Evolutionary conservation across 2,797 vertebrate genomes (phyloP).

Genomic region (Luscinia luscinia): DNA sequence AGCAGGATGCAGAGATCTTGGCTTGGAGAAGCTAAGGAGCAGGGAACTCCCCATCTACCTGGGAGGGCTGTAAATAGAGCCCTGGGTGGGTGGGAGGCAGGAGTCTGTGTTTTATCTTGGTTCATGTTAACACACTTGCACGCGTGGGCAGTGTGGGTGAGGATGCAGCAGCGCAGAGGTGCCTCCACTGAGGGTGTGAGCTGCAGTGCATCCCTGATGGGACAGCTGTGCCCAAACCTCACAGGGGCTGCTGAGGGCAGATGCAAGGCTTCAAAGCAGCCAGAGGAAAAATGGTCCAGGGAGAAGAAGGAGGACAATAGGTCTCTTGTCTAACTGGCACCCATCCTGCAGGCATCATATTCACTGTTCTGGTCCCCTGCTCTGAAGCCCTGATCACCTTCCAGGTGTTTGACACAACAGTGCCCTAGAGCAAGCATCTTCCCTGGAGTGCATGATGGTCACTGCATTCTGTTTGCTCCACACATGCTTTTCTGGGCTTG

Average conservation of each 20-base stretch:
- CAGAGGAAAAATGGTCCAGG: background rate
- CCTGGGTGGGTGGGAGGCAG: background rate
- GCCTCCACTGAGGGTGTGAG: fast-evolving
- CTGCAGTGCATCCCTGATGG: background rate
- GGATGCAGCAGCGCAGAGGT: background rate
- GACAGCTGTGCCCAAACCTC: background rate
- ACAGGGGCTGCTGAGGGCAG: background rate
- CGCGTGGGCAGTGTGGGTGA: background rate
- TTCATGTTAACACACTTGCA: background rate
- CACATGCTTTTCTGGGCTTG: background rate
- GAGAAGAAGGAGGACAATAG: background rate
- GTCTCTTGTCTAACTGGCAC: background rate
- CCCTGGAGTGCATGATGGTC: background rate
- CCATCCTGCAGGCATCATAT: background rate
- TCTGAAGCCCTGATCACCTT: background rate
- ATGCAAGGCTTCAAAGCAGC: background rate
- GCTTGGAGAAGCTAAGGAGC: background rate
- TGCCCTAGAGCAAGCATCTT: background rate
- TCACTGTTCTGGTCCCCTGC: background rate
- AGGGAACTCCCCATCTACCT: background rate
- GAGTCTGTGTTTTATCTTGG: background rate
- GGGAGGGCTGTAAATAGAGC: background rate
- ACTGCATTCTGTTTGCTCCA: background rate
- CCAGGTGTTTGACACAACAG: background rate
- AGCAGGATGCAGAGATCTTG: background rate